Evolutionary conservation across 2,888 invertebrate species (phyloP).

Genomic region (Hydraecia micacea): DNA sequence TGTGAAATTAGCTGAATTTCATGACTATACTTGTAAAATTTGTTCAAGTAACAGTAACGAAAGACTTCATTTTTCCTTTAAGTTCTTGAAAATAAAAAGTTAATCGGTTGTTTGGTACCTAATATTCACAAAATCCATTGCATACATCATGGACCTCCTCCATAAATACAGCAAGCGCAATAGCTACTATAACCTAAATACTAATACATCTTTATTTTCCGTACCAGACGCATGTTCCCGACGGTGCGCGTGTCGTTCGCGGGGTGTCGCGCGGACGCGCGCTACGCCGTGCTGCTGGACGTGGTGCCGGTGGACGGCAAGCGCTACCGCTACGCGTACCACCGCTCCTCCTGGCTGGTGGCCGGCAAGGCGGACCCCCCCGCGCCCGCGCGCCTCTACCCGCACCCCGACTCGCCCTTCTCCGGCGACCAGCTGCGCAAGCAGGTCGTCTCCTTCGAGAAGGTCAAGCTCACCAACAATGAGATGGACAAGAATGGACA

Average conservation of each 20-base stretch:
- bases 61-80: not conserved
- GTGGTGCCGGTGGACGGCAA: slow-evolving; percentile 99
- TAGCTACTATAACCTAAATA: not conserved
- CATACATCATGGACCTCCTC: not conserved
- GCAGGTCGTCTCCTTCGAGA: slow-evolving; percentile 99
- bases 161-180: not conserved
- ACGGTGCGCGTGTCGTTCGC: slow-evolving; percentile 98
- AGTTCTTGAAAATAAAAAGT: too few relatives aligned
- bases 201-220: slow-evolving; percentile 10
- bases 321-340: slow-evolving; percentile 99
- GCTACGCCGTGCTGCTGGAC: slow-evolving; percentile 98
- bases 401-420: slow-evolving; percentile 99
- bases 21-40: too few relatives aligned
- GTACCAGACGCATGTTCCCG: slow-evolving; percentile 98
- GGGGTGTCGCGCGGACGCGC: slow-evolving; percentile 94
- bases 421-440: slow-evolving; percentile 98
- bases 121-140: not conserved
- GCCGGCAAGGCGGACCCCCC: slow-evolving; percentile 99
- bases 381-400: slow-evolving; percentile 97
- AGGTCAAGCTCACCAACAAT: slow-evolving; percentile 99
- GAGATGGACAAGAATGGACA: slow-evolving; percentile 99
- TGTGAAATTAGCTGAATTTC: not conserved
- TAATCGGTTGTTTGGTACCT: not conserved
- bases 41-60: not conserved
- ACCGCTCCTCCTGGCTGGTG: slow-evolving; percentile 99